Base-by-base conservation (phyloP, 2,113 vertebrate species). In the Pao palembangensis region DNA sequence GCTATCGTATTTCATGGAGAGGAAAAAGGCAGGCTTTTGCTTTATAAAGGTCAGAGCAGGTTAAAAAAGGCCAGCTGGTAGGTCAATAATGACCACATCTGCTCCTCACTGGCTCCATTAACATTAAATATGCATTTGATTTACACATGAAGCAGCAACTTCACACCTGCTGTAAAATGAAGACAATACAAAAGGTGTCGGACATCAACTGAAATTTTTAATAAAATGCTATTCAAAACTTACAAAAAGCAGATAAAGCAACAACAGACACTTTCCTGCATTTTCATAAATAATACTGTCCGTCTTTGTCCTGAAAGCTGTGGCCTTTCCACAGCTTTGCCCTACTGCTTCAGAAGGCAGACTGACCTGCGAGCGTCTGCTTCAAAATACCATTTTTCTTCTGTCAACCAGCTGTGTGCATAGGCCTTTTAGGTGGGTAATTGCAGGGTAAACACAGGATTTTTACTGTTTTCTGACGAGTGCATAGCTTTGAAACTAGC, bases 211-310 rank as follows among this genome's bases (percentile, higher is more conserved):
- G 76, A 76, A 76, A 64, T 76, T 80, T 92, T 92, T 91, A 92
- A 91, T 91, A 77, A 86, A 79, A 76, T 67, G 69, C 80, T 87
- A 87, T 82, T 82, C 64, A 85, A 80, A 83, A 78, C 67, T 75
- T 88, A 90, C 89, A 91, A 91, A 90, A 88, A 80, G 76, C 87
- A 89, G 66, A 64, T 76, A 64, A 79, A 86, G 72, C 83, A 89
- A 89, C 80, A 90, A 85, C n/a, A 65, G 58, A 87, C 75, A 83
- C 69, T 23, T 85, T 71, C 76, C 69, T 67, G 74, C 59, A 42
- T 50, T 57, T 55, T 71, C 48, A 75, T 72, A 66, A 78, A 84
- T 87, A 91, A 91, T 85, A 89, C 77, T 85, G 73, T 84, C 69
- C 73, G 67, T 80, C 44, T 67, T 51, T 77, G 42, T 73, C 44